A percentile compares a stretch with the other conserved stretches of the same genome.
These are phyloP conservation scores for Teleopsis dalmanni DNA, from an alignment of 1,140 invertebrate species.

Conservation along the genomic window DNA sequence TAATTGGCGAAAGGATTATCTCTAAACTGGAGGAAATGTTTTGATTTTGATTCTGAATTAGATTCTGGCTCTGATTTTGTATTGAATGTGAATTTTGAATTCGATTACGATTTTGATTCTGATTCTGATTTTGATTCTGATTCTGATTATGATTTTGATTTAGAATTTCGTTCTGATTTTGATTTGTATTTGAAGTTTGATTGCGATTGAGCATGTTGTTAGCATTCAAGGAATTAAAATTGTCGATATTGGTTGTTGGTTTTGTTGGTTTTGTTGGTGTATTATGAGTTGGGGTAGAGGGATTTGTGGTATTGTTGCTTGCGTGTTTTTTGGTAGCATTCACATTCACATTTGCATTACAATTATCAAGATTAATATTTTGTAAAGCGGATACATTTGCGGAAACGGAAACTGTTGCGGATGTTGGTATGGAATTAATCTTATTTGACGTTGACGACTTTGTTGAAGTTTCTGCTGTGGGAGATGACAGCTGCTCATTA, in stretches of 20 bases:
- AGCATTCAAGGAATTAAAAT: conserved; percentile 10
- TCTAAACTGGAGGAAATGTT: conserved; percentile 45
- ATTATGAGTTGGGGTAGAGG: neutral
- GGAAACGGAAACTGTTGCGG: conserved; percentile 9
- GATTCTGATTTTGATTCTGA: conserved; percentile 25
- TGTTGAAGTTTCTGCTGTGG: neutral
- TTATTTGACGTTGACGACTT: no score
- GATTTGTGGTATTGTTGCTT: conserved; percentile 11
- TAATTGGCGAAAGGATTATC: conserved; percentile 45
- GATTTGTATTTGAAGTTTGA: conserved; percentile 3
- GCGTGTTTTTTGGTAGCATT: neutral
- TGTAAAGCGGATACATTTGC: conserved; percentile 7
- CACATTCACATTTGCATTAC: conserved; percentile 36
- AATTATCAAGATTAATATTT: conserved; percentile 44
- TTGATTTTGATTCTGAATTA: conserved; percentile 18
- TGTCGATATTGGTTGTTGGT: conserved; percentile 7
- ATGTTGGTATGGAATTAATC: no score
- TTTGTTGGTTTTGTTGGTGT: conserved; percentile 2
- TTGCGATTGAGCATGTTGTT: conserved; percentile 9
- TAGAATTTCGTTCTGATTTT: conserved; percentile 7
- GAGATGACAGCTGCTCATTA: no score
- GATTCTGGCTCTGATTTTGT: conserved; percentile 19
- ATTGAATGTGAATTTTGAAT: no score
- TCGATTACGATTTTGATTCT: conserved; percentile 39
- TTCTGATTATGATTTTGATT: conserved; percentile 15